A percentile compares a stretch with the other conserved stretches of the same genome.
phyloP scores from a whole-genome alignment of 2,888 invertebrate genomes.

The Cryptocephalus primarius region DNA sequence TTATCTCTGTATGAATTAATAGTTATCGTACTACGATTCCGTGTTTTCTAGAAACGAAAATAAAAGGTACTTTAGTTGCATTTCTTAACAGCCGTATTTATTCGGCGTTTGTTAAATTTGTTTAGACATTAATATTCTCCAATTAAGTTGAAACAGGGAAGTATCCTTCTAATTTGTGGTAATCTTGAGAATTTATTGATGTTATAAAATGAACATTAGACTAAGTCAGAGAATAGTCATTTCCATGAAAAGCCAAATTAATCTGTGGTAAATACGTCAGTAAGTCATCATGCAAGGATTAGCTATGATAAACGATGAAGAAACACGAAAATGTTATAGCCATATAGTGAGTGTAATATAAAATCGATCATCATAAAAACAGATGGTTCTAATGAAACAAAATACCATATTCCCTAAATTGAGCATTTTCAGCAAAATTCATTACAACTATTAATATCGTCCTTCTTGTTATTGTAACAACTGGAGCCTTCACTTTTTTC shows the following conservation, averaged over 20 bases:
- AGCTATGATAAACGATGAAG: conserved; percentile 1
- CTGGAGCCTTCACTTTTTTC: too few species aligned
- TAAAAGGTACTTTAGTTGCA: too few species aligned
- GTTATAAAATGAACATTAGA: background rate
- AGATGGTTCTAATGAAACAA: too few species aligned
- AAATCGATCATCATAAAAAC: too few species aligned
- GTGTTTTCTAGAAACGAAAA: too few species aligned
- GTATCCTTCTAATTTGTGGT: background rate
- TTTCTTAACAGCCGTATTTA: too few species aligned
- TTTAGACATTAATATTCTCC: background rate
- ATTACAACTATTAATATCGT: too few species aligned
- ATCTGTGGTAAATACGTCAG: conserved; percentile 3
- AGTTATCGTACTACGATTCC: too few species aligned
- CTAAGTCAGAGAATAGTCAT: background rate
- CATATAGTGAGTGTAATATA: background rate
- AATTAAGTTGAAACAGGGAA: background rate
- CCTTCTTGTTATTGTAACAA: too few species aligned
- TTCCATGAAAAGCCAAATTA: background rate
- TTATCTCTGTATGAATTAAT: too few species aligned
- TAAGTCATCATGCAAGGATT: conserved; percentile 3
- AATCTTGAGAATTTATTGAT: background rate
- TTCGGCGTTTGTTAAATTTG: background rate
- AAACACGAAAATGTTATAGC: background rate
- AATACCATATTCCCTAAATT: too few species aligned
- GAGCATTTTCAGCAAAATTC: too few species aligned